Evolutionary conservation across 1,140 invertebrate genomes (phyloP).

Genomic region (Octopus bimaculoides): DNA sequence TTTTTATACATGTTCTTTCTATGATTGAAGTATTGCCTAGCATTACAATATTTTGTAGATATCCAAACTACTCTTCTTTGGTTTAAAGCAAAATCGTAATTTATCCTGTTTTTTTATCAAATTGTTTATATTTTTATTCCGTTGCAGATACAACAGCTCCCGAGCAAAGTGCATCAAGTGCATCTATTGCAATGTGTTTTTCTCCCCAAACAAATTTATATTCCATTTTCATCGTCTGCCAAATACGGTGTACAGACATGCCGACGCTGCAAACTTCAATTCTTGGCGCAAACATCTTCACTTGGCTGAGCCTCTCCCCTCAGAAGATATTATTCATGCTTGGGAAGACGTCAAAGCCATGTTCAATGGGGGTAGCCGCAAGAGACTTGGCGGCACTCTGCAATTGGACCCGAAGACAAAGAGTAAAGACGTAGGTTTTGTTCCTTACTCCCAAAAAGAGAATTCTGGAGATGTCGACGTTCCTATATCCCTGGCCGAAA

Average conservation of each 20-base stretch:
- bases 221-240: conserved; percentile 89
- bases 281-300: conserved; percentile 95
- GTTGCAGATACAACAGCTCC: conserved; percentile 60
- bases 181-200: conserved; percentile 86
- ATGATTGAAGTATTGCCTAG: too few species aligned
- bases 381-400: conserved; percentile 66
- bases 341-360: conserved; percentile 95
- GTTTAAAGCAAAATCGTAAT: too few species aligned
- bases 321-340: conserved; percentile 53
- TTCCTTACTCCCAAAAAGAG: conserved; percentile 6
- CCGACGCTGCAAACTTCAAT: conserved; percentile 96
- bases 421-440: not conserved
- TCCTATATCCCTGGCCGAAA: conserved; percentile 15
- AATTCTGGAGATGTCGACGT: conserved; percentile 7
- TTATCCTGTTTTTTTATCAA: too few species aligned
- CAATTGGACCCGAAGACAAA: not conserved
- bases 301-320: conserved; percentile 33
- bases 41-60: too few species aligned
- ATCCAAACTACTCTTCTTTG: too few species aligned
- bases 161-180: conserved; percentile 96
- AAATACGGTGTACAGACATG: conserved; percentile 82
- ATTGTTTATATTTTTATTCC: not conserved
- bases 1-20: too few species aligned
- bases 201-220: conserved; percentile 98
- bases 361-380: conserved; percentile 96